Evolutionary conservation across 1,140 invertebrate species (phyloP), one percentile per base, ranked within the genome.

Genomic region (Ceratina australensis): DNA sequence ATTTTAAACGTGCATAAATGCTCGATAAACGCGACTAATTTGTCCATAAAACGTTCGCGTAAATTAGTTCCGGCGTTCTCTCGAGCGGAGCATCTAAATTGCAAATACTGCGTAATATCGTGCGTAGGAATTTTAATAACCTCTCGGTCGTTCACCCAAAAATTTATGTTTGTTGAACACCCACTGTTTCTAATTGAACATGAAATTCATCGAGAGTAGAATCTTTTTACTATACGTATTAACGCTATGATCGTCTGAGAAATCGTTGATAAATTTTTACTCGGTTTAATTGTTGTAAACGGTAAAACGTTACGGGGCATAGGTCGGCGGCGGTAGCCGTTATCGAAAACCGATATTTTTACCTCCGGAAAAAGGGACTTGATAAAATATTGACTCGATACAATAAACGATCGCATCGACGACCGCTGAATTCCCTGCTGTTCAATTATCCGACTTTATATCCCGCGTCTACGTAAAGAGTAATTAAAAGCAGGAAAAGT

Each of bases 291-390:
- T 67, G 63, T 47, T 52, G 52, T 10, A 18, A 42, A 16, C 26
- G 42, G 24, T 33, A 47, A 10, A 42, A 42, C 5, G 33, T 5
- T 42, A 47, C 24, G 63, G 42, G 16, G 63, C 24, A 22, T 18
- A 28, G 63, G 22, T 75, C 63, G 72, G 24, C n/a, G 63, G 33
- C 33, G 16, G 28, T 75, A 54, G 56, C 72, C 67, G 28, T 18
- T 75, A 75, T 75, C 72, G 72, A 75, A 75, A 75, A 75, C 72
- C 72, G 60, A 75, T 75, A 75, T 67, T 75, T 75, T 75, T 67
- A 54, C 72, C 20, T 12, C 22, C 28, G 20, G 63, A 26, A 67
- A 57, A 49, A 64, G 20, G 49, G 63, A 18, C 28, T 13, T 54
- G 33, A 18, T 67, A 57, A 75, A 75, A 75, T 75, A 75, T 75